These are phyloP conservation scores for Drosophila infuscata DNA, from an alignment of 2,888 invertebrate species.

Conservation along the genomic window DNA sequence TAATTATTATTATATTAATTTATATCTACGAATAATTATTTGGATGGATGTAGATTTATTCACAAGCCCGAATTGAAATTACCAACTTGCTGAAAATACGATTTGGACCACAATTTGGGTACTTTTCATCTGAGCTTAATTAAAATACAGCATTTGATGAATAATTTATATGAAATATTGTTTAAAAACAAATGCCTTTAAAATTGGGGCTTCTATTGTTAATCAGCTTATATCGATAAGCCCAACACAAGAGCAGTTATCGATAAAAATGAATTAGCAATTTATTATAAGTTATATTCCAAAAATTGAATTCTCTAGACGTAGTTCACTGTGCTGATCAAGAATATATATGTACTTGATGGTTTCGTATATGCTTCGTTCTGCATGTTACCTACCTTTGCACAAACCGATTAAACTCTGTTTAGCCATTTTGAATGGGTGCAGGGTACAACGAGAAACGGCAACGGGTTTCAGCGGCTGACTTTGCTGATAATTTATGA, in stretches of 20 bases:
- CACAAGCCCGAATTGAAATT: too few relatives aligned
- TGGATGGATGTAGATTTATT: too few relatives aligned
- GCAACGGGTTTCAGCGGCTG: slow-evolving; percentile 69
- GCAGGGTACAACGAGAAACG: slow-evolving; percentile 2
- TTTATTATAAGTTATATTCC: accelerated
- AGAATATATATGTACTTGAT: not conserved
- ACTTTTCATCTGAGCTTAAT: too few relatives aligned
- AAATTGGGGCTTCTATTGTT: not conserved
- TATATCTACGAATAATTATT: too few relatives aligned
- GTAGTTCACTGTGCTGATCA: not conserved
- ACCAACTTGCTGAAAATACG: too few relatives aligned
- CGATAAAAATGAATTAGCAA: not conserved
- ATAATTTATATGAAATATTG: not conserved
- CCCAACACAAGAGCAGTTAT: not conserved
- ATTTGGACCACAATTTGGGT: too few relatives aligned
- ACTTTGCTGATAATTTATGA: slow-evolving; percentile 81
- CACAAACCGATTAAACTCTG: not conserved
- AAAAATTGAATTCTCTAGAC: accelerated
- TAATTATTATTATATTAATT: too few relatives aligned
- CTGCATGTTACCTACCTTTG: not conserved
- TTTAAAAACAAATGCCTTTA: too few relatives aligned
- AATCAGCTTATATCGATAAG: not conserved
- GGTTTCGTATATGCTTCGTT: not conserved
- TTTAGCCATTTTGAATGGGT: not conserved
- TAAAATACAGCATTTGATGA: not conserved